These are phyloP conservation scores for Etheostoma perlongum DNA, from an alignment of 2,797 vertebrate species.

Conservation along the genomic window DNA sequence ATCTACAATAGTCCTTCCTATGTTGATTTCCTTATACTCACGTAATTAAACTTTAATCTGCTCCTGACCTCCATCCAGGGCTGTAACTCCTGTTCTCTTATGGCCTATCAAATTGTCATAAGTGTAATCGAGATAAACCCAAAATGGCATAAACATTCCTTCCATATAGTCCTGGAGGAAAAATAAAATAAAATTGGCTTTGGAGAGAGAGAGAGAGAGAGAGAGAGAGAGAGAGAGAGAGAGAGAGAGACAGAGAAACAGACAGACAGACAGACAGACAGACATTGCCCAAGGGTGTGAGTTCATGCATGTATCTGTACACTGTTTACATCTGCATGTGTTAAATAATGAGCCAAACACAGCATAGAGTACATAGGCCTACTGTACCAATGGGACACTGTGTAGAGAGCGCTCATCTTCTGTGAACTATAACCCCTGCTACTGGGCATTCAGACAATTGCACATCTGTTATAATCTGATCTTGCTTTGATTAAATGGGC, in stretches of 20 bases:
- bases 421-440: constrained; percentile 76
- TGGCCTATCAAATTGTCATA: constrained; percentile 80
- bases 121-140: constrained; percentile 84
- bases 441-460: constrained; percentile 49
- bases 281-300: constrained; percentile 30
- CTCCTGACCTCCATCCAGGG: constrained; percentile 64
- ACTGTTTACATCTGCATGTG: constrained; percentile 23
- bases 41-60: constrained; percentile 79
- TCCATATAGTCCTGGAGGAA: constrained; percentile 28
- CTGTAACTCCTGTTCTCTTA: constrained; percentile 53
- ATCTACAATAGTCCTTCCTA: constrained; percentile 4
- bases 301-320: constrained; percentile 25
- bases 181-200: constrained; percentile 43
- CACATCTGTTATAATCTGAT: constrained; percentile 55
- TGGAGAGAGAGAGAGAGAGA: too few species aligned
- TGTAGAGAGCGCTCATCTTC: constrained; percentile 39
- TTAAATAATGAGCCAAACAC: constrained; percentile 38
- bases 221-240: too few species aligned
- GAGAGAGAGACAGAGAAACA: too few species aligned
- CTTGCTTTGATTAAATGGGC: constrained; percentile 67
- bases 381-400: constrained; percentile 8
- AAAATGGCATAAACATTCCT: constrained; percentile 62
- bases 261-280: too few species aligned
- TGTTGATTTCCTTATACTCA: constrained; percentile 56
- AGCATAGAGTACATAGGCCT: background rate